A percentile compares a stretch with the other conserved stretches of the same genome.
phyloP scores from a whole-genome alignment of 2,797 vertebrate species.

The Limosa lapponica region DNA sequence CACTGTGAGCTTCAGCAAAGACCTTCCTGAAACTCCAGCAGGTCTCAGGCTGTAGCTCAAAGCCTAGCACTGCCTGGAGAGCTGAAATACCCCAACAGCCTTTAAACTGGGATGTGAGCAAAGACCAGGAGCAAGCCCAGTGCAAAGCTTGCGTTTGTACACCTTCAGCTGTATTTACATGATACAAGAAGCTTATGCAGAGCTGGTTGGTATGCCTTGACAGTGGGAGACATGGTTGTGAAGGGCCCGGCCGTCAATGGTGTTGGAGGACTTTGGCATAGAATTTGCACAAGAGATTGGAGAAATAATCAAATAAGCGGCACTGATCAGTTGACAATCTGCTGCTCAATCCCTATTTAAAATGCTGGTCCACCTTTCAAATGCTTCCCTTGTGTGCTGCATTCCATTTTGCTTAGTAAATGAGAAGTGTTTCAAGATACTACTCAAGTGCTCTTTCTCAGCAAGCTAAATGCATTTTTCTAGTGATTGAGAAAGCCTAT shows the following conservation, averaged over 20 bases:
- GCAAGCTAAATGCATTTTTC: slow-evolving; percentile 66
- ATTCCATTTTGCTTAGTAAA: slow-evolving; percentile 70
- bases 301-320: not conserved
- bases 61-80: not conserved
- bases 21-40: not conserved
- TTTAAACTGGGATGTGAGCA: not conserved
- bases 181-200: not conserved
- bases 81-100: not conserved
- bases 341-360: slow-evolving; percentile 43
- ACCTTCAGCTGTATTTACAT: not conserved
- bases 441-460: slow-evolving; percentile 60
- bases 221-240: not conserved
- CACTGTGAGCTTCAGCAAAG: accelerated
- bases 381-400: slow-evolving; percentile 30
- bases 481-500: slow-evolving; percentile 50
- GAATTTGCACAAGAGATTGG: not conserved
- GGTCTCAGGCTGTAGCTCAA: accelerated
- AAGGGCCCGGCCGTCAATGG: not conserved
- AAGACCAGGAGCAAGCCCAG: not conserved
- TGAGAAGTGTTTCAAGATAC: slow-evolving; percentile 67
- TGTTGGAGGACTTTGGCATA: not conserved
- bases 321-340: slow-evolving; percentile 43
- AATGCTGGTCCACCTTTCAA: slow-evolving; percentile 60
- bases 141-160: not conserved
- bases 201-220: not conserved